phyloP scores from a whole-genome alignment of 2,888 invertebrate genomes.

The Xanthorhoe designata region DNA sequence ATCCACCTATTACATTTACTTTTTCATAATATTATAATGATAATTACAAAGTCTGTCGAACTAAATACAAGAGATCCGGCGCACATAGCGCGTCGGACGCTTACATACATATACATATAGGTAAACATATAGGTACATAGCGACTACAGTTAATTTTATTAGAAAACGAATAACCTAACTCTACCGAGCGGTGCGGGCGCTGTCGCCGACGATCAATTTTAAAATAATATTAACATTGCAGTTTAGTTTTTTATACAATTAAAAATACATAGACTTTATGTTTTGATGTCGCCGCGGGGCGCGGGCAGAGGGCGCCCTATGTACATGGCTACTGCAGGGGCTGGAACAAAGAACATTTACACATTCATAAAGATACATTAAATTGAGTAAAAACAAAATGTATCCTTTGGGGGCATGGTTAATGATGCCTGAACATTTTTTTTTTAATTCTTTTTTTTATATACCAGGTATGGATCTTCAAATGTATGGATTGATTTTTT shows the following conservation, averaged over 20 bases:
- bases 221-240: constrained; percentile 61
- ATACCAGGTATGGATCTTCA: too few species aligned
- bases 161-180: constrained; percentile 52
- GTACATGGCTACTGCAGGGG: constrained; percentile 61
- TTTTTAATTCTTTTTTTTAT: too few species aligned
- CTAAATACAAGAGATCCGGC: constrained; percentile 78
- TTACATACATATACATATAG: constrained; percentile 77
- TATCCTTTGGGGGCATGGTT: too few species aligned
- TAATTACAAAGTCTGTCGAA: constrained; percentile 83
- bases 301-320: constrained; percentile 47
- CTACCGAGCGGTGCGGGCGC: constrained; percentile 39
- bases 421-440: too few species aligned
- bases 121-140: constrained; percentile 55
- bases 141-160: constrained; percentile 78
- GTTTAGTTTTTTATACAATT: constrained; percentile 41
- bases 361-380: too few species aligned
- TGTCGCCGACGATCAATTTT: constrained; percentile 61
- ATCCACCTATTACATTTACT: constrained; percentile 68
- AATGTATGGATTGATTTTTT: too few species aligned
- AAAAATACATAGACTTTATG: constrained; percentile 45
- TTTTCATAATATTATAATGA: constrained; percentile 69
- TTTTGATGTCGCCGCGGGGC: constrained; percentile 22
- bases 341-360: constrained; percentile 47
- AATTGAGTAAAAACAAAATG: too few species aligned
- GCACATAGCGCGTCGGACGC: constrained; percentile 79